Base-by-base conservation (phyloP, 2,888 invertebrate genomes). In the Lasioglossum marginatum region DNA sequence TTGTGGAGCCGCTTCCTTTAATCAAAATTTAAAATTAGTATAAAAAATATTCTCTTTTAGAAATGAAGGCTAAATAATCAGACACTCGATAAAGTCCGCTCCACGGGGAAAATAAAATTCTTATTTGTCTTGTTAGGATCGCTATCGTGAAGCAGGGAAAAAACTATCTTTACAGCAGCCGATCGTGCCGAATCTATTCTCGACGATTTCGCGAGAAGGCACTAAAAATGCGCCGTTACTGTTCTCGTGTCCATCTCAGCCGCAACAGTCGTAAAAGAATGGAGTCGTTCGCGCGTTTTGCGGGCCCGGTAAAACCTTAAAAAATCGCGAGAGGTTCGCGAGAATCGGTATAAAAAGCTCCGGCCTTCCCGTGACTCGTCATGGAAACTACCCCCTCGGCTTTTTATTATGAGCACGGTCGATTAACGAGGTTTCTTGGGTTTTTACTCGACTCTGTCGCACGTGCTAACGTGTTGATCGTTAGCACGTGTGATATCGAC, bases 401-500 rank as follows among this genome's bases (percentile, higher is more conserved):
- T 12, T n/a, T 57, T n/a, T 57, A n/a, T 57, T n/a, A n/a, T 1
- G n/a, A n/a, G 12, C n/a, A 12, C 57, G 57, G n/a, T n/a, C n/a
- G n/a, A n/a, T 57, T 57, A 57, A 57, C n/a, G n/a, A 57, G 57
- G 57, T 57, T n/a, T 4, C 73, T 74, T 79, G 34, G 31, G 75
- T 27, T 60, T 79, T 60, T 52, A 23, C 16, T 66, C 14, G 83
- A 81, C 82, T 85, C 81, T 76, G 74, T 89, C 80, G 76, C 74
- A 84, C 76, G 80, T 66, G 72, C 77, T 82, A 79, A 84, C 57
- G 60, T 63, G 73, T 60, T 82, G 77, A 74, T 78, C 31, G 85
- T 82, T 88, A 82, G 79, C 81, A 88, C 76, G 81, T 77, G 81
- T 81, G 90, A 84, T 77, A 86, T 82, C 79, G 80, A 83, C 60